A percentile compares a stretch with the other conserved stretches of the same genome.
These are phyloP conservation scores for Myotis findleyi DNA, from an alignment of 2,797 vertebrate species.

Conservation along the genomic window DNA sequence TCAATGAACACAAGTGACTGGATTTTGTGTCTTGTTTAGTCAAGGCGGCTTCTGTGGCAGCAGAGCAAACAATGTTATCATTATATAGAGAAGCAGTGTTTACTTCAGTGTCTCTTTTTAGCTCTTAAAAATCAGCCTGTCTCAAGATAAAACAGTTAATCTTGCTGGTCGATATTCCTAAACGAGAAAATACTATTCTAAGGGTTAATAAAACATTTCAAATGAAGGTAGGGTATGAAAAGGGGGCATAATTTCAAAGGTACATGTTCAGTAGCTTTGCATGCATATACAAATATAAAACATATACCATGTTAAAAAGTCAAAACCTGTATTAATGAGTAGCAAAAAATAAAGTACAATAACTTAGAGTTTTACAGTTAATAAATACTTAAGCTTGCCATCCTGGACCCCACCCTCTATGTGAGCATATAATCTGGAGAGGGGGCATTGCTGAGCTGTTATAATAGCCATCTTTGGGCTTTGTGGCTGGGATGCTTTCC, in stretches of 20 bases:
- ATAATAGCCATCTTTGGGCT: neutral
- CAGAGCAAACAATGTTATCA: slow-evolving; percentile 69
- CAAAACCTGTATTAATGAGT: neutral
- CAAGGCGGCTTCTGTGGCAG: slow-evolving; percentile 67
- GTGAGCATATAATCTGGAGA: neutral
- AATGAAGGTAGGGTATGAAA: neutral
- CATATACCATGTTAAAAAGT: neutral
- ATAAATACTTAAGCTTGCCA: neutral
- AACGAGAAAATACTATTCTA: slow-evolving; percentile 16
- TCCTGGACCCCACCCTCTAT: neutral
- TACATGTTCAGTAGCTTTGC: neutral
- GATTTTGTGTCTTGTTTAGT: slow-evolving; percentile 76
- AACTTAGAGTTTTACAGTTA: neutral
- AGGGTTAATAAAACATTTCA: slow-evolving; percentile 48
- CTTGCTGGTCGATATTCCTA: slow-evolving; percentile 14
- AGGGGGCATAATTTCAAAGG: neutral
- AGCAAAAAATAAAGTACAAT: neutral
- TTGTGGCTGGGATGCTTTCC: neutral
- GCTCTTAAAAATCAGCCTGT: slow-evolving; percentile 75
- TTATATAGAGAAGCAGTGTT: slow-evolving; percentile 66
- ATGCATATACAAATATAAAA: neutral
- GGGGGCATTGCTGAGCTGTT: neutral
- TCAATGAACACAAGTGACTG: slow-evolving; percentile 44
- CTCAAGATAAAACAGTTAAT: slow-evolving; percentile 70
- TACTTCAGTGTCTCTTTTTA: slow-evolving; percentile 63